Conservation (phyloP, 2,888 invertebrate species). For the Brachycybe producta region DNA sequence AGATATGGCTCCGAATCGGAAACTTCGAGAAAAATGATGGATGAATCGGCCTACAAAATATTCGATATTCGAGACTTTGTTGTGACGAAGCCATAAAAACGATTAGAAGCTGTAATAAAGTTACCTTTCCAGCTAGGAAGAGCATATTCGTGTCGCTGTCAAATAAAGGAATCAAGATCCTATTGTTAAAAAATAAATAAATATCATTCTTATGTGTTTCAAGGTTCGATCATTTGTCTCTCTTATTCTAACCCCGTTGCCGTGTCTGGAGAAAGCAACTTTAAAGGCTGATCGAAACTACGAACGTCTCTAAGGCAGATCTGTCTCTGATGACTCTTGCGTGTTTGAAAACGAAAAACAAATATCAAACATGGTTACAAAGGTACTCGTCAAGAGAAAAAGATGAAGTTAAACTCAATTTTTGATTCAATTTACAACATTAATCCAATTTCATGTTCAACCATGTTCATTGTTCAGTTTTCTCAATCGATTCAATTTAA, state of each 20-base stretch:
- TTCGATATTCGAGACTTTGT: background rate
- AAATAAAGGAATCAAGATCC: conserved; percentile 77
- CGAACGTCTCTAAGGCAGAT: conserved; percentile 76
- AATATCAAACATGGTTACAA: background rate
- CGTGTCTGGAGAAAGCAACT: conserved; percentile 66
- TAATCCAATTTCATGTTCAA: background rate
- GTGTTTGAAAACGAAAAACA: conserved; percentile 12
- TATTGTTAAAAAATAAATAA: conserved; percentile 27
- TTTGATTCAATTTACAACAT: background rate
- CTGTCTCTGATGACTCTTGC: conserved; percentile 64
- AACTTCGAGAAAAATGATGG: conserved; percentile 79
- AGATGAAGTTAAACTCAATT: background rate
- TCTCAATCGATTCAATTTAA: no score
- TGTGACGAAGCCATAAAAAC: no score
- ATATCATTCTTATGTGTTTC: no score
- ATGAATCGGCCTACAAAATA: conserved; percentile 53
- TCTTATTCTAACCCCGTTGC: conserved; percentile 59
- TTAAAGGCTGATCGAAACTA: conserved; percentile 61
- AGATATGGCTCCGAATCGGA: conserved; percentile 76
- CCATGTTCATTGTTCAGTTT: no score
- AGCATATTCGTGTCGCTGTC: conserved; percentile 91
- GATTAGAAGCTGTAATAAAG: no score
- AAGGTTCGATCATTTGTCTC: no score
- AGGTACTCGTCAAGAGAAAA: background rate
- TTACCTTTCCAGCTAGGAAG: conserved; percentile 78